phyloP scores from a whole-genome alignment of 2,888 invertebrate species.

The Mythimna loreyi region DNA sequence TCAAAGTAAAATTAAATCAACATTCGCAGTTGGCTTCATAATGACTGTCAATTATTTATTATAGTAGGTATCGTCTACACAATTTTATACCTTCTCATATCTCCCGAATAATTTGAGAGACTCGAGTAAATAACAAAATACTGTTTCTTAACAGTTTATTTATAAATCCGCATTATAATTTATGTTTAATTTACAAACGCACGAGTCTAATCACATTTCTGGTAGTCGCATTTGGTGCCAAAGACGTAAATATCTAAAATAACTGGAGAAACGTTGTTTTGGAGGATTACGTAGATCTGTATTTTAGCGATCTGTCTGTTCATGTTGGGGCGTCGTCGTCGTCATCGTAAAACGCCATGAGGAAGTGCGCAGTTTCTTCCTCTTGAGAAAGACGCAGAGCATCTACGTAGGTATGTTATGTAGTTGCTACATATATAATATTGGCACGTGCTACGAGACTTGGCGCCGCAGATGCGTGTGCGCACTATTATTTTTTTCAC shows the following conservation, averaged over 20 bases:
- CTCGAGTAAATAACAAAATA: constrained; percentile 28
- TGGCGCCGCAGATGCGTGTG: constrained; percentile 74
- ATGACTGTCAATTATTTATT: background rate
- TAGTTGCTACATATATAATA: constrained; percentile 61
- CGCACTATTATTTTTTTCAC: constrained; percentile 66
- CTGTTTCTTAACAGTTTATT: constrained; percentile 31
- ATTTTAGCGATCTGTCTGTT: constrained; percentile 73
- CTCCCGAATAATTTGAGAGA: constrained; percentile 14
- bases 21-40: constrained; percentile 30
- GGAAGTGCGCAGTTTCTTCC: constrained; percentile 84
- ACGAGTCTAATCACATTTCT: constrained; percentile 68
- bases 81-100: background rate
- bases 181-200: constrained; percentile 68
- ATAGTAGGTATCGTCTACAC: background rate
- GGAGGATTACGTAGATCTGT: constrained; percentile 77
- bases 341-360: constrained; percentile 74
- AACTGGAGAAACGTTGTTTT: constrained; percentile 77
- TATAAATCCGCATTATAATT: constrained; percentile 55
- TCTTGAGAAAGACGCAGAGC: constrained; percentile 68
- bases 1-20: constrained; percentile 4
- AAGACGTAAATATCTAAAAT: constrained; percentile 86
- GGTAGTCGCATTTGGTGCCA: constrained; percentile 76
- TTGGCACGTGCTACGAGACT: constrained; percentile 80
- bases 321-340: constrained; percentile 67
- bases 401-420: constrained; percentile 25